Conservation (phyloP, 2,797 vertebrate genomes). For the Meriones psammophilus region DNA sequence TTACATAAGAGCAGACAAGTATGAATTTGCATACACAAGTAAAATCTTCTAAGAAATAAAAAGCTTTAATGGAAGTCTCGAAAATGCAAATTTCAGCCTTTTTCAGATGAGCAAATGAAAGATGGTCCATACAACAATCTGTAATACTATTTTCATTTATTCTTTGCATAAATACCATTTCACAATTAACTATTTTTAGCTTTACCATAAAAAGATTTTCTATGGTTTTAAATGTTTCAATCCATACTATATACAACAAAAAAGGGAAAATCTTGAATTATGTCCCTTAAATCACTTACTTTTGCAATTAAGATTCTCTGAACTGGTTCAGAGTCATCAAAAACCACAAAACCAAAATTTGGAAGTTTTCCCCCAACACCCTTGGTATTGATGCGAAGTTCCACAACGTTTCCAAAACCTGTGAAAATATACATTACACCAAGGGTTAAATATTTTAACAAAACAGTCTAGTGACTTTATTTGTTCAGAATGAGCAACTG, state of each 20-base stretch:
- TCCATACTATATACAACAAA: constrained; percentile 47
- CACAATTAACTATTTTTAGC: constrained; percentile 71
- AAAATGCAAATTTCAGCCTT: neutral
- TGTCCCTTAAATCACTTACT: constrained; percentile 90
- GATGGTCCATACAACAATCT: constrained; percentile 2
- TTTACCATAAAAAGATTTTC: constrained; percentile 67
- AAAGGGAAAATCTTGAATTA: constrained; percentile 63
- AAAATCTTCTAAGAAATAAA: constrained; percentile 50
- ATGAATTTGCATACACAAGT: neutral
- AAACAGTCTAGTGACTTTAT: constrained; percentile 42
- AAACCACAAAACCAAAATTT: constrained; percentile 99
- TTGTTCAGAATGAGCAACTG: constrained; percentile 45
- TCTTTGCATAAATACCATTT: constrained; percentile 81
- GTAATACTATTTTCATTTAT: constrained; percentile 61
- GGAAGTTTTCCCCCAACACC: constrained; percentile 97
- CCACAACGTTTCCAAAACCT: constrained; percentile 98
- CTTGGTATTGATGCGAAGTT: constrained; percentile 99
- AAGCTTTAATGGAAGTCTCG: constrained; percentile 42
- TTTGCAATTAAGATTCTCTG: constrained; percentile 98
- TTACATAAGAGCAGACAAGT: constrained; percentile 75
- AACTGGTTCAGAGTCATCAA: constrained; percentile 97
- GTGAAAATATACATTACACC: constrained; percentile 78
- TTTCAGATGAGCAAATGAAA: constrained; percentile 33
- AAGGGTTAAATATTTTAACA: constrained; percentile 75
- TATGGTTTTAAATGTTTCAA: constrained; percentile 65